Evolutionary conservation across 2,113 vertebrate species (phyloP), one percentile per base, ranked within the genome.

Genomic region (Myxocyprinus asiaticus): DNA sequence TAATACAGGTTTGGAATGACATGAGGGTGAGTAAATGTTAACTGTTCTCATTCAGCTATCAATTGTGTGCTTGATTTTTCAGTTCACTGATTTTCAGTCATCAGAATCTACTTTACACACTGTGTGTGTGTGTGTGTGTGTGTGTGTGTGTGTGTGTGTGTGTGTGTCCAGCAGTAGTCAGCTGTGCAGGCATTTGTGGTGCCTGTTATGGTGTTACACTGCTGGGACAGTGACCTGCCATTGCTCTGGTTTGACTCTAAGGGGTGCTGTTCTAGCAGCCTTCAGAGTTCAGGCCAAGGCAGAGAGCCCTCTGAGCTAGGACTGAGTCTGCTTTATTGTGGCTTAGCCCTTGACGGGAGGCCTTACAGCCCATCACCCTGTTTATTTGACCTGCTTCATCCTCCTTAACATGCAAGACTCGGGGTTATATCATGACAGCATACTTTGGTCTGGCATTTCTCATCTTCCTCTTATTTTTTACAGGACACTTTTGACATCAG

Each of bases 401-500:
- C 6, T 48, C 43, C 12, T 72, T 33, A 14, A 5, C 50, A 53
- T 53, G 9, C 48, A 67, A 9, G 4, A 44, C 9, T 12, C 8
- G 9, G 44, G 6, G 9, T 69, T 42, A 53, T n/a, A 4, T 51
- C 11, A 51, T 51, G 50, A 3, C 11, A 11, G 47, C 33, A 17
- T 73, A 9, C 6, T 43, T 71, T 22, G 22, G 72, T 59, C 42
- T 78, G 0, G 14, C 11, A 7, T 10, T 50, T 47, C 9, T 44
- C 6, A 5, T 43, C 63, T n/a, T 15, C 0, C 15, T 62, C 22
- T 12, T 8, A 17, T 76, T 47, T 72, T 55, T 77, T 58, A 47
- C 85, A 98, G 96, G 96, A 98, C 91, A 98, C 96, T 0, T 98
- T 98, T 88, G 96, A 98, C 85, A 97, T 98, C 89, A 91, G 96